Evolutionary conservation across 2,113 vertebrate species (phyloP), one percentile per base, ranked within the genome.

Genomic region (Microcebus murinus): DNA sequence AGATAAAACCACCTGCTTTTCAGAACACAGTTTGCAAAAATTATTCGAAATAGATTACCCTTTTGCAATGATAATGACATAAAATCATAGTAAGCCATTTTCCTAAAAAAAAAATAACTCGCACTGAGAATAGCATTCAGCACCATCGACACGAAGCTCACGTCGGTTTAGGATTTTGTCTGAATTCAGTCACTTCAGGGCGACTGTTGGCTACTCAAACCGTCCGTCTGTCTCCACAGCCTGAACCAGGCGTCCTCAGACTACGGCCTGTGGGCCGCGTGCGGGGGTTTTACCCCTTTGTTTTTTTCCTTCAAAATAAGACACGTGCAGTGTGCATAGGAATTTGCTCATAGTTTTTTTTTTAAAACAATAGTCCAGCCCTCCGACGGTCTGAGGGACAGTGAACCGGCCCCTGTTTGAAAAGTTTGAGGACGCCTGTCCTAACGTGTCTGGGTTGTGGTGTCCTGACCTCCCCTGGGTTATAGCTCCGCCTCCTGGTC

Each of bases 31-130:
- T 87, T 91, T 97, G 65, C 65, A 97, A 95, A 91, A 91, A 50
- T 96, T 96, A 92, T 89, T 91, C 97, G 65, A 97, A 94, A 97
- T 63, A 85, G 73, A 97, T 80, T 79, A 96, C 95, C 91, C 42
- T 94, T 96, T 98, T 50, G 77, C 96, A 95, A 87, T 94, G 83
- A 79, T 77, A 90, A 96, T 92, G 80, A 65, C 80, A 89, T 97
- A 83, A 50, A 96, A 71, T 91, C 91, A 84, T 90, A 76, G 52
- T 94, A 76, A 83, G 29, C 77, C 74, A 81, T 94, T 83, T 95
- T 95, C 90, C 48, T 55, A 90, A 48, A 45, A 90, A 48, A 45
- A 83, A 87, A 93, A 31, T 67, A 79, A 83, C 42, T 88, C 59
- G 48, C 27, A 21, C 52, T 80, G 82, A 94, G 93, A 98, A 95